Evolutionary conservation across 2,113 vertebrate species (phyloP).

Genomic region (Pseudorectes ferrugineus): DNA sequence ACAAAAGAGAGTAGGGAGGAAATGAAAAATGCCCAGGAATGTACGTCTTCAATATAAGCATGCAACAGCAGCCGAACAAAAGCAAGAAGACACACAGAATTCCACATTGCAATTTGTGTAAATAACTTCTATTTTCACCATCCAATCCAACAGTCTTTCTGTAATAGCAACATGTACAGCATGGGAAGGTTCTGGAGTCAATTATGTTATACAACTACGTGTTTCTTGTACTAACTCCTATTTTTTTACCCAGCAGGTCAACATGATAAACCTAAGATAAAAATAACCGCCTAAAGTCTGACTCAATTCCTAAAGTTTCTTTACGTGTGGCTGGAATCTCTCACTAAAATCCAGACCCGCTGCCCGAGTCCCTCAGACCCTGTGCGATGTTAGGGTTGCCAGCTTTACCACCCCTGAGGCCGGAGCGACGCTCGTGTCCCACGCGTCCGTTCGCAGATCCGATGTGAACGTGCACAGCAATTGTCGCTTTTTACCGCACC

Average conservation of each 20-base stretch:
- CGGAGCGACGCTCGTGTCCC: background rate
- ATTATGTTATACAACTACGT: background rate
- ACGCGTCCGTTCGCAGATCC: accelerated
- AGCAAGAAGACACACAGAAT: background rate
- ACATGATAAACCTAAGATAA: background rate
- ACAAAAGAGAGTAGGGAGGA: background rate
- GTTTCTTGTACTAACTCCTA: background rate
- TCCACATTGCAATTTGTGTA: background rate
- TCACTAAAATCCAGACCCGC: background rate
- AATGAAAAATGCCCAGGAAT: background rate
- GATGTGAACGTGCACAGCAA: accelerated
- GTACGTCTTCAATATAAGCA: background rate
- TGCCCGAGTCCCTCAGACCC: background rate
- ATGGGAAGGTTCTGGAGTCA: background rate
- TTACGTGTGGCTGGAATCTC: background rate
- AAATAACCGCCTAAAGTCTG: background rate
- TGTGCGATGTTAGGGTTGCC: background rate
- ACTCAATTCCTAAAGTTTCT: background rate
- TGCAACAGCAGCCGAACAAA: background rate
- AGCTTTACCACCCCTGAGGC: background rate
- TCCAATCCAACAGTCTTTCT: background rate
- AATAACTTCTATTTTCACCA: background rate
- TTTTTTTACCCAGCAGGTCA: background rate
- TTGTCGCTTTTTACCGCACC: background rate
- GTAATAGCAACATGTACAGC: background rate